Conservation (phyloP, 2,113 vertebrate species). For the Prochilodus magdalenae region DNA sequence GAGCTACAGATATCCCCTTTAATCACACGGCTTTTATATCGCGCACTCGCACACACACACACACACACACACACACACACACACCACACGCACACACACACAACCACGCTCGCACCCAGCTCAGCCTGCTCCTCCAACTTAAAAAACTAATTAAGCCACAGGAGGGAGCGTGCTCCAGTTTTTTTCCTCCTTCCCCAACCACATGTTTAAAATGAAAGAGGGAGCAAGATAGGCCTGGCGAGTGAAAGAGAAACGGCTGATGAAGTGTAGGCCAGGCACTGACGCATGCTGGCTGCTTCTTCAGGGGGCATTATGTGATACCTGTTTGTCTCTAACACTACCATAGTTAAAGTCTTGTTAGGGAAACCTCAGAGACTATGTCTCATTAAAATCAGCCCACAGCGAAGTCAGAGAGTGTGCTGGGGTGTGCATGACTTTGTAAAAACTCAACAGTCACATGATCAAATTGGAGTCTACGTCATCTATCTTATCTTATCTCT, state of each 20-base stretch:
- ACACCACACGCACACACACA: no score
- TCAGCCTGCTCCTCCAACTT: conserved; percentile 48
- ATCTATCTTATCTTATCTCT: no score
- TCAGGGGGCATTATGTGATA: not conserved
- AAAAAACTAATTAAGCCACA: conserved; percentile 59
- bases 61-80: no score
- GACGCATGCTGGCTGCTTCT: conserved; percentile 3
- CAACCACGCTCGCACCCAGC: conserved; percentile 17
- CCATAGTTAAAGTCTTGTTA: no score
- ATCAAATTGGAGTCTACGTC: no score
- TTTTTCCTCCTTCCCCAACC: conserved; percentile 27
- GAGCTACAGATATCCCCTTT: conserved; percentile 48
- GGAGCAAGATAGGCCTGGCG: conserved; percentile 34
- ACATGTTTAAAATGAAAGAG: conserved; percentile 43
- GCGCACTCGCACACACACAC: no score
- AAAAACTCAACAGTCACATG: no score
- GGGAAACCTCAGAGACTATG: not conserved
- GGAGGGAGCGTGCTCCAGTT: conserved; percentile 57
- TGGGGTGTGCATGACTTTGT: no score
- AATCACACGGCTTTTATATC: conserved; percentile 46
- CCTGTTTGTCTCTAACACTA: not conserved
- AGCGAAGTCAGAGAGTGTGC: not conserved
- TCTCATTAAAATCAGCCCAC: not conserved
- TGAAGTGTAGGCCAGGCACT: conserved; percentile 17
- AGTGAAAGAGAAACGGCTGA: conserved; percentile 22